Base-by-base conservation (phyloP, 1,140 invertebrate genomes). In the Neodiprion pinetum region DNA sequence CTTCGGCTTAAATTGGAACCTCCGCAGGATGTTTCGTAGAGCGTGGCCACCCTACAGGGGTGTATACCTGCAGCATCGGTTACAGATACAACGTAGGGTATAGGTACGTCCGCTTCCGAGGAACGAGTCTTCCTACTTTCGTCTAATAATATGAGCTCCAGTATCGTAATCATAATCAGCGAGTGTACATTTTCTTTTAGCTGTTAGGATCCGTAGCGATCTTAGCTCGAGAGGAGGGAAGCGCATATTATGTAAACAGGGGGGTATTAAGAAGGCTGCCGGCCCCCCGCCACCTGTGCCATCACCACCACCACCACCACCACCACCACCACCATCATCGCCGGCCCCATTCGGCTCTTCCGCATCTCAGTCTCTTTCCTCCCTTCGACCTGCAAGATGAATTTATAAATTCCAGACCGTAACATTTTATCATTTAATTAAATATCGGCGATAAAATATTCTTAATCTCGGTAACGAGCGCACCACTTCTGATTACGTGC, bases 401-500 rank as follows among this genome's bases (percentile, higher is more conserved):
- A 81, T 82, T 83, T 78, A 76, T 79, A 79, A 77, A 78, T 80
- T 81, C 77, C 73, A 76, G 70, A 72, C 77, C 78, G 78, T 79
- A 79, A 81, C 75, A 73, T 82, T 82, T 80, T 81, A 80, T 79
- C 77, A 77, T 81, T 84, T 84, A 83, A 84, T 85, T 82, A 85
- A 82, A 83, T 82, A 85, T 85, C 80, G 79, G 74, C 80, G 80
- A 83, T 83, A 81, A 83, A 84, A 80, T 75, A 77, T 81, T 81
- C 75, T 82, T 82, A 81, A 84, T 82, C 80, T 81, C 78, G 67
- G 77, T 79, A 83, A 83, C 79, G 78, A 81, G 79, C 73, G 78
- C 78, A 78, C 73, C 74, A 78, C 79, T 83, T 83, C 81, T 81
- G 78, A 83, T 81, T 50, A 50, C 70, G 70, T 71, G 3, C 70